Evolutionary conservation across 2,888 invertebrate genomes (phyloP), one percentile per base, ranked within the genome.

Genomic region (Therioaphis trifolii): DNA sequence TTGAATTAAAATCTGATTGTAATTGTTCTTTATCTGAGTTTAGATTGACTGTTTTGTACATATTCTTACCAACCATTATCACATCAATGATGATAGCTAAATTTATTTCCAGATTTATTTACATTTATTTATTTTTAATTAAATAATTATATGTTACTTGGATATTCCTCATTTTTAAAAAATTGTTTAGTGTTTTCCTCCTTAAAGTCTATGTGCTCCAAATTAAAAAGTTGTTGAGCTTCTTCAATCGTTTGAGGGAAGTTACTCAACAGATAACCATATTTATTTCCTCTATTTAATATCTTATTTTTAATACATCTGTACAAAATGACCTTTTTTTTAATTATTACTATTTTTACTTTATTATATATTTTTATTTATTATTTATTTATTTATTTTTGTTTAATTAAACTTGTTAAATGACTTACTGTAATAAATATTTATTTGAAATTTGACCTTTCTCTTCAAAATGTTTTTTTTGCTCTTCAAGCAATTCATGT

Each of bases 211-310:
- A 49, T 35, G 4, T 80, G n/a, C 24, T 63, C 24, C 15, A 72
- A 40, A 61, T 82, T 24, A 74, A 82, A 82, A 74, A 82, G 14
- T 15, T 43, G 35, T 63, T 82, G 35, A 49, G 74, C 74, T 82
- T 82, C 61, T 52, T 82, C 35, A 63, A 74, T 82, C 14, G 49
- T 82, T 74, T 82, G 52, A 74, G 72, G 82, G 63, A 61, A 82
- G 35, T 82, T 82, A 52, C 24, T 21, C 21, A 82, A 21, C 61
- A 82, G 72, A 52, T 82, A 82, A 61, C 82, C 82, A 49, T 63
- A 52, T 35, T 49, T 29, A 35, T 61, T 63, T 9, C 11, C 29
- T 61, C n/a, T 61, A n/a, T 49, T 49, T 12, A 52, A 40, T 63
- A 82, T 55, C 49, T 63, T 49, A 61, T 82, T 58, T 82, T 74